Conservation (phyloP, 2,113 vertebrate genomes). For the Sander vitreus region DNA sequence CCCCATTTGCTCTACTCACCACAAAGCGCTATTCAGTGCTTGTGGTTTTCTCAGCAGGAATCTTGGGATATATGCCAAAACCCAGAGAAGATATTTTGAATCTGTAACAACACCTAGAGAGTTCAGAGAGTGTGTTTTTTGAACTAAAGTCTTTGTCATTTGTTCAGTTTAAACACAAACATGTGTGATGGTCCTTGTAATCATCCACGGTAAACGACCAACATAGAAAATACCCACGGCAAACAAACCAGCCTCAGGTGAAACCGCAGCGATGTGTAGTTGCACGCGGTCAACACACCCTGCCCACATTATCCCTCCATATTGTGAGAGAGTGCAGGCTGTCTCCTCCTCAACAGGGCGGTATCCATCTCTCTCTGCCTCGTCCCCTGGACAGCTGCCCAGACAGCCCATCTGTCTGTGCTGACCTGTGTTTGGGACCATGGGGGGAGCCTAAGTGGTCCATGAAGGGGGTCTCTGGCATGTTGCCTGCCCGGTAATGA, state of each 20-base stretch:
- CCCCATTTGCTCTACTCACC: slow-evolving; percentile 53
- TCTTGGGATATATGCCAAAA: slow-evolving; percentile 47
- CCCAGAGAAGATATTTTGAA: neutral
- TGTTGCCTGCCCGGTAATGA: slow-evolving; percentile 68
- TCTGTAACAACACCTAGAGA: slow-evolving; percentile 11
- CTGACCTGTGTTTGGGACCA: slow-evolving; percentile 78
- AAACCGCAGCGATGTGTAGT: slow-evolving; percentile 42
- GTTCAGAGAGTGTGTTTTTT: slow-evolving; percentile 25
- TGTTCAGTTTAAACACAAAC: slow-evolving; percentile 43
- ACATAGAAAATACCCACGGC: slow-evolving; percentile 21
- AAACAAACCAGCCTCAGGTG: slow-evolving; percentile 55
- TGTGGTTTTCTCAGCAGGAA: slow-evolving; percentile 71
- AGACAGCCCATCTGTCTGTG: slow-evolving; percentile 77
- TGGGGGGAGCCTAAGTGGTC: slow-evolving; percentile 72
- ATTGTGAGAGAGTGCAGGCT: slow-evolving; percentile 34
- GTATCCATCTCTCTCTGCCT: slow-evolving; percentile 60
- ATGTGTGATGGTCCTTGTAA: slow-evolving; percentile 25
- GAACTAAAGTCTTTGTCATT: slow-evolving; percentile 38
- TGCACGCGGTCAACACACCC: slow-evolving; percentile 22
- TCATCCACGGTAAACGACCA: neutral
- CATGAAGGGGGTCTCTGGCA: slow-evolving; percentile 70
- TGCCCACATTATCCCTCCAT: slow-evolving; percentile 40
- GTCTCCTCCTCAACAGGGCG: slow-evolving; percentile 60
- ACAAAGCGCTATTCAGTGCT: slow-evolving; percentile 48
- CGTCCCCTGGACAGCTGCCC: slow-evolving; percentile 66